Evolutionary conservation across 1,140 invertebrate genomes (phyloP), one percentile per base, ranked within the genome.

Genomic region (Orius laevigatus): DNA sequence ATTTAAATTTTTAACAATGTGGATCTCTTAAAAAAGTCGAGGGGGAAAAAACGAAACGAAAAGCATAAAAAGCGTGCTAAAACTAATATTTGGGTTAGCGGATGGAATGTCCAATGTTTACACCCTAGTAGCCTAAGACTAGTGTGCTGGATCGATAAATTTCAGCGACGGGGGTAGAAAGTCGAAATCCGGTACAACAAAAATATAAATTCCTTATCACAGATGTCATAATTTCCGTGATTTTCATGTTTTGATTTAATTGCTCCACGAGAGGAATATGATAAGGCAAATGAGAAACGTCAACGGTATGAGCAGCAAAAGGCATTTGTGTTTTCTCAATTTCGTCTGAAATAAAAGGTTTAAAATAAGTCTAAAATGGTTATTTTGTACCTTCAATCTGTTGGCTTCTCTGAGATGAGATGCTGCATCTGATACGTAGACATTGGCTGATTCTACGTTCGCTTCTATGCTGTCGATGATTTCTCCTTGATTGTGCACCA

Each of bases 401-500:
- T 76, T 75, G 14, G 92, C 91, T 66, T 84, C 76, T 51, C 74
- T 68, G 16, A 97, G 66, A 60, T 96, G 81, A 46, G 78, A 71
- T 1, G 76, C 75, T 9, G 83, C 93, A 60, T 84, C 74, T 48
- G 77, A 75, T 0, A 98, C 90, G 59, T 84, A 81, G 44, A 88
- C 76, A 51, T 81, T 75, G n/a, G 93, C 81, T 58, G 75, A 75
- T 65, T 97, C 93, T 35, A 98, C 86, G 60, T 82, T 89, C 1
- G 91, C 86, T 70, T 98, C 94, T 60, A 98, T 98, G 31, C 87
- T 94, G 62, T 97, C 92, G 47, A 99, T 79, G 3, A 88, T 76
- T 58, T 93, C 81, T n/a, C 91, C 92, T 68, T 99, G 95, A 53
- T 96, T 87, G 63, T 98, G 92, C 12, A 98, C 92, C 64, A 98